phyloP scores from a whole-genome alignment of 2,113 vertebrate species.

The Marmota flaviventris region DNA sequence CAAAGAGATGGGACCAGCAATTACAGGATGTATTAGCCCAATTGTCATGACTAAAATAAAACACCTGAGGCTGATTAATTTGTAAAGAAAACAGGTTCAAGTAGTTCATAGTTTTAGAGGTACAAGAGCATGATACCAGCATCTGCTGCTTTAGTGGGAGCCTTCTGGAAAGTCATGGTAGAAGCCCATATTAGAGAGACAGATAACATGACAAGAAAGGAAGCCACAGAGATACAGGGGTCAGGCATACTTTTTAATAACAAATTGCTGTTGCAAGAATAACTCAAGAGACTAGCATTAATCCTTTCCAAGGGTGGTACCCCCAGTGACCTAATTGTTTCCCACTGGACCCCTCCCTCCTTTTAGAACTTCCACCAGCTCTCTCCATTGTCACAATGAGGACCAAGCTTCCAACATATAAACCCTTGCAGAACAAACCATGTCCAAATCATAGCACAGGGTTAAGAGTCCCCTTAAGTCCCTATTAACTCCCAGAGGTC shows the following conservation, averaged over 20 bases:
- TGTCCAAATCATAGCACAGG: neutral
- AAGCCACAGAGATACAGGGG: neutral
- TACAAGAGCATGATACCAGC: neutral
- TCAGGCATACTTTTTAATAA: neutral
- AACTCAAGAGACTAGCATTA: neutral
- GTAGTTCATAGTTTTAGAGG: neutral
- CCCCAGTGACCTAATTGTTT: neutral
- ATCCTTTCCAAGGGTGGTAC: neutral
- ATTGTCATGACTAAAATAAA: neutral
- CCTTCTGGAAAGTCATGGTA: neutral
- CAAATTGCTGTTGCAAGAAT: neutral
- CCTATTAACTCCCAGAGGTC: neutral
- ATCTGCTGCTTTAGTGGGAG: neutral
- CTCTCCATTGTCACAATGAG: too few relatives aligned
- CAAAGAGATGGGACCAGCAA: too few relatives aligned
- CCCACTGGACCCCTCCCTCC: neutral
- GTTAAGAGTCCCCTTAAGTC: neutral
- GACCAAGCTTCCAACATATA: neutral
- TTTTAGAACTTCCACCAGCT: neutral
- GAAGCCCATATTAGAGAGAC: neutral
- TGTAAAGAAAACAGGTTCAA: neutral
- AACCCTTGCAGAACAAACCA: neutral
- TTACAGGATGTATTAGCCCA: neutral
- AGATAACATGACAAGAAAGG: neutral
- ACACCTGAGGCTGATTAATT: neutral